Percentiles rank a stretch among this genome's conserved stretches.
These are phyloP conservation scores for Gonatopus flavifemur DNA, from an alignment of 1,140 invertebrate species.

Conservation along the genomic window DNA sequence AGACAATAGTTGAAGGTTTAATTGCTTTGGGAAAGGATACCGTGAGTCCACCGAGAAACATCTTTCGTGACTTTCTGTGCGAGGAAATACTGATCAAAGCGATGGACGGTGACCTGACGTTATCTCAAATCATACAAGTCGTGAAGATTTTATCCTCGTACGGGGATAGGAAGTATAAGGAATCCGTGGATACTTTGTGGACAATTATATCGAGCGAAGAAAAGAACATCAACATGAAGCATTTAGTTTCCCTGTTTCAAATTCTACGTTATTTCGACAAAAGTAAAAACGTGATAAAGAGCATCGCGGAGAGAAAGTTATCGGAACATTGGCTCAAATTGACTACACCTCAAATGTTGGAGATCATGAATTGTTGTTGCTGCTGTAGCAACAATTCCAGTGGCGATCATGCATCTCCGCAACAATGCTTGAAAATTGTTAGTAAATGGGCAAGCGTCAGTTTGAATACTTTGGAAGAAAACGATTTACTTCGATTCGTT, in stretches of 20 bases:
- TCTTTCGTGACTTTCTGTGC: slow-evolving; percentile 61
- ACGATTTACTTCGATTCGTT: slow-evolving; percentile 63
- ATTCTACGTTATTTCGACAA: slow-evolving; percentile 62
- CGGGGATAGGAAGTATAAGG: slow-evolving; percentile 52
- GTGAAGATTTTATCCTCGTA: slow-evolving; percentile 48
- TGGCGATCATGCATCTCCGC: slow-evolving; percentile 10
- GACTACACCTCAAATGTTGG: slow-evolving; percentile 57
- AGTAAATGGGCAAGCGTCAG: slow-evolving; percentile 66
- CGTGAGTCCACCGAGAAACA: slow-evolving; percentile 50
- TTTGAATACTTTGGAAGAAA: slow-evolving; percentile 64
- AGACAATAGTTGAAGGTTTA: slow-evolving; percentile 55
- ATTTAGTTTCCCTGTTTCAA: slow-evolving; percentile 63
- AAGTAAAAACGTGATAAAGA: slow-evolving; percentile 65
- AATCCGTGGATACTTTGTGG: slow-evolving; percentile 70
- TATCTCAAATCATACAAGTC: slow-evolving; percentile 66
- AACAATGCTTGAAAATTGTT: slow-evolving; percentile 53
- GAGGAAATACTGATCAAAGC: slow-evolving; percentile 65
- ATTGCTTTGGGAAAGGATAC: slow-evolving; percentile 46
- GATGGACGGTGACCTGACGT: slow-evolving; percentile 62
- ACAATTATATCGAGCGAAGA: slow-evolving; percentile 64
- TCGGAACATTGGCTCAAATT: slow-evolving; percentile 63
- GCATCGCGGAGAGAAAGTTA: slow-evolving; percentile 66
- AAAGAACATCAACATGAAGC: slow-evolving; percentile 62
- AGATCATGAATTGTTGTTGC: slow-evolving; percentile 59
- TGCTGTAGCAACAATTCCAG: too few relatives aligned